Conservation (phyloP, 1,140 invertebrate species). For the Drosophila takahashii region DNA sequence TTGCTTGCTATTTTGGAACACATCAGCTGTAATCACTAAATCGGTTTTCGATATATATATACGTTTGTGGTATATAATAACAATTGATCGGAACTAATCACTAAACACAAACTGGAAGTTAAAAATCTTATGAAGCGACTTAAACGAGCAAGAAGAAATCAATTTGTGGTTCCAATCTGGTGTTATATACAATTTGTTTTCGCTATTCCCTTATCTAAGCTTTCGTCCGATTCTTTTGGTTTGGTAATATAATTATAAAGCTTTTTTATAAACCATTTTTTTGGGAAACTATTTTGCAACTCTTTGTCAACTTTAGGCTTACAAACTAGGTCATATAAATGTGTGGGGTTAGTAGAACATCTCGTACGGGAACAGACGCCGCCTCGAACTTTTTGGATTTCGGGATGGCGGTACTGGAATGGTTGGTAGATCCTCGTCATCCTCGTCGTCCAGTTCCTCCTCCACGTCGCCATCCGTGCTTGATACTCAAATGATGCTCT, state of each 20-base stretch:
- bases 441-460: constrained; percentile 13
- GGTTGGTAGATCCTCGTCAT: not conserved
- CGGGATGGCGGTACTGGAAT: not conserved
- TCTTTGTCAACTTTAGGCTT: constrained; percentile 44
- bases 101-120: constrained; percentile 53
- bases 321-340: constrained; percentile 46
- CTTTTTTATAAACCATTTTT: constrained; percentile 65
- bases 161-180: constrained; percentile 15
- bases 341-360: constrained; percentile 64
- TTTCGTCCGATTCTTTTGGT: constrained; percentile 14
- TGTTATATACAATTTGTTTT: constrained; percentile 54
- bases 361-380: constrained; percentile 55
- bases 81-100: constrained; percentile 25
- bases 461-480: constrained; percentile 26
- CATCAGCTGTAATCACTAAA: constrained; percentile 64
- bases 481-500: constrained; percentile 82
- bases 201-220: constrained; percentile 8
- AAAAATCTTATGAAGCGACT: constrained; percentile 32
- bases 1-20: constrained; percentile 67
- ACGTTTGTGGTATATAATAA: constrained; percentile 32
- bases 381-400: constrained; percentile 4
- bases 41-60: constrained; percentile 16
- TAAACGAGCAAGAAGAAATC: constrained; percentile 30
- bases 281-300: constrained; percentile 29
- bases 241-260: constrained; percentile 59